Conservation (phyloP, 2,888 invertebrate species). For the Conchocele bisecta region DNA sequence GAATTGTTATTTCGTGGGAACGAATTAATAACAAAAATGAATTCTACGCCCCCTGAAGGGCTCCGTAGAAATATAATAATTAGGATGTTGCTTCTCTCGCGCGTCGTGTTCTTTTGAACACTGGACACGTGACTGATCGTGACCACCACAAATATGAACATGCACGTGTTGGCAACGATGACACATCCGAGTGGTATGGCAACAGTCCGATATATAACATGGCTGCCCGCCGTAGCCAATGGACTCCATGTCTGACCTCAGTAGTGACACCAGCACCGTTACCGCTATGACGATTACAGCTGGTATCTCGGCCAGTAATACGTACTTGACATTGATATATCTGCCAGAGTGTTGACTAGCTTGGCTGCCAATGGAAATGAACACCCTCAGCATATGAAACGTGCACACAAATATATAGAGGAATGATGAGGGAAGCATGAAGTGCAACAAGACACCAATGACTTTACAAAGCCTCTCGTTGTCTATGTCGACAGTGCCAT, state of each 20-base stretch:
- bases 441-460: constrained; percentile 25
- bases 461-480: constrained; percentile 9
- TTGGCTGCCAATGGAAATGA: constrained; percentile 22
- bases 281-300: constrained; percentile 8
- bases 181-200: constrained; percentile 33
- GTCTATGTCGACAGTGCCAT: not conserved
- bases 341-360: not conserved
- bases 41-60: too few species aligned
- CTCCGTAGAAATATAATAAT: too few species aligned
- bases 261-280: not conserved
- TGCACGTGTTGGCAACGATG: constrained; percentile 33
- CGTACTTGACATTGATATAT: constrained; percentile 17
- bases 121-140: constrained; percentile 25
- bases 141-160: constrained; percentile 38
- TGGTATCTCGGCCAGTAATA: not conserved
- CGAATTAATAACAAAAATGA: too few species aligned
- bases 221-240: constrained; percentile 38
- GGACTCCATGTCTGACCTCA: not conserved
- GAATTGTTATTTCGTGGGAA: too few species aligned
- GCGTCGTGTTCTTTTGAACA: constrained; percentile 12
- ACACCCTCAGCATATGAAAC: constrained; percentile 47
- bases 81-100: constrained; percentile 36
- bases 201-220: constrained; percentile 38
- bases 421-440: constrained; percentile 12
- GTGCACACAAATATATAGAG: constrained; percentile 35